A percentile compares a stretch with the other conserved stretches of the same genome.
Conservation (phyloP, 2,888 invertebrate genomes). For the Dioctria rufipes region DNA sequence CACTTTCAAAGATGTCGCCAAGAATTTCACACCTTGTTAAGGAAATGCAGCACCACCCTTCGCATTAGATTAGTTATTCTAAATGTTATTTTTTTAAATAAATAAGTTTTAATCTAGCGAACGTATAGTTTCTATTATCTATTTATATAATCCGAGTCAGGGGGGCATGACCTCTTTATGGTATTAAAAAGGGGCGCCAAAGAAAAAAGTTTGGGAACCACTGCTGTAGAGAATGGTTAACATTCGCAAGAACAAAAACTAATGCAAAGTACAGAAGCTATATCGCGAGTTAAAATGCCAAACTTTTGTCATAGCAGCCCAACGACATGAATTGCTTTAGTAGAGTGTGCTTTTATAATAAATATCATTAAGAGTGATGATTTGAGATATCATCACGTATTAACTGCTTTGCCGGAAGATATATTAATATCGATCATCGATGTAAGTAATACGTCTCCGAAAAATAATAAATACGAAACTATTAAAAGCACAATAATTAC, state of each 20-base stretch:
- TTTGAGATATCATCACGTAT: neutral
- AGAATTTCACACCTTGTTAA: no score
- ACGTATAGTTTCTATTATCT: no score
- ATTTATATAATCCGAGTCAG: no score
- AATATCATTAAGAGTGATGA: neutral
- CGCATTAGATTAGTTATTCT: no score
- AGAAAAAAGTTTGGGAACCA: no score
- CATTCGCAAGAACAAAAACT: neutral
- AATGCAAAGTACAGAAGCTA: neutral
- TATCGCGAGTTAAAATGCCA: neutral
- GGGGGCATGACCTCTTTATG: no score
- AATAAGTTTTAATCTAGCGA: no score
- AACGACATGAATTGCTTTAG: neutral
- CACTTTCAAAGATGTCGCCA: no score
- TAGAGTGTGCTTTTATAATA: neutral
- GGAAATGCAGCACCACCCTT: no score
- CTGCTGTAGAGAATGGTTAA: neutral
- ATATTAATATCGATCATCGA: neutral
- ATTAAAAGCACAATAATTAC: neutral
- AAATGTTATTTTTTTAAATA: no score
- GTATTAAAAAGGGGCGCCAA: no score
- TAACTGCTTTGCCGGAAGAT: neutral
- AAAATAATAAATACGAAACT: neutral
- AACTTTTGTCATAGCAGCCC: neutral
- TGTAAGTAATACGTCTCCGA: neutral